Conservation (phyloP, 1,140 invertebrate genomes). For the Philopotamus ludificatus region DNA sequence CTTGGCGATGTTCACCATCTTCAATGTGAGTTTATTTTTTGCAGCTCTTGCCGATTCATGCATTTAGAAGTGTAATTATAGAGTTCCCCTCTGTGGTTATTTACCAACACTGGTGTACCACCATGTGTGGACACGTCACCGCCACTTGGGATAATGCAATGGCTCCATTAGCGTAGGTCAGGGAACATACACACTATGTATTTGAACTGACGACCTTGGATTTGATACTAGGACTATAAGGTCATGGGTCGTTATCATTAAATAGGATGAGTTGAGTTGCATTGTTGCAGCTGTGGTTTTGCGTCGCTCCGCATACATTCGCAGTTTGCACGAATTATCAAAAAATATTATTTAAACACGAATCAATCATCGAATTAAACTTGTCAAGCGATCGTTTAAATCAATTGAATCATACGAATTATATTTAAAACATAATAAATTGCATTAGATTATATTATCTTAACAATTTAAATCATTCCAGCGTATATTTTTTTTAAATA, state of each 20-base stretch:
- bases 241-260: conserved; percentile 14
- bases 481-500: too few relatives aligned
- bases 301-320: not conserved
- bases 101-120: not conserved
- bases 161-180: conserved; percentile 17
- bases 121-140: not conserved
- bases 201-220: conserved; percentile 13
- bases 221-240: conserved; percentile 9
- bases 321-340: too few relatives aligned
- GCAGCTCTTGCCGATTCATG: not conserved
- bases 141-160: conserved; percentile 8
- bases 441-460: too few relatives aligned
- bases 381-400: too few relatives aligned
- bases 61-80: not conserved
- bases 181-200: conserved; percentile 7
- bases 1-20: not conserved
- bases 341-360: too few relatives aligned
- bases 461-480: too few relatives aligned
- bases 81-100: not conserved
- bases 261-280: not conserved
- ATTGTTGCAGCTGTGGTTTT: not conserved
- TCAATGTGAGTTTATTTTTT: not conserved
- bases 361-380: too few relatives aligned
- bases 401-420: too few relatives aligned
- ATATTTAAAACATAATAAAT: too few relatives aligned